Base-by-base conservation (phyloP, 2,888 invertebrate genomes). In the Strigamia maritima region DNA sequence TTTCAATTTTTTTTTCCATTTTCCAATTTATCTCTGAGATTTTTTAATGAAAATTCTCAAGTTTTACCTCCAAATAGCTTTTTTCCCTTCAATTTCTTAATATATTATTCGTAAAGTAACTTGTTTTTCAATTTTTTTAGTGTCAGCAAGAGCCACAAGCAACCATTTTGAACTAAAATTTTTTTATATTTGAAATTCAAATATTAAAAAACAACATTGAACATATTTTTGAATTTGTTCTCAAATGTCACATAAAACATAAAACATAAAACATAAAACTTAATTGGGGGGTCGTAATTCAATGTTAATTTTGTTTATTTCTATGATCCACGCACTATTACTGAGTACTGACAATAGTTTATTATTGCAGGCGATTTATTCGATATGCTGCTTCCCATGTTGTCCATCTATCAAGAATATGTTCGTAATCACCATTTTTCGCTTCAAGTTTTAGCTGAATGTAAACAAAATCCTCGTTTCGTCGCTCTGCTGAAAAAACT, bases 351-450 rank as follows among this genome's bases (percentile, higher is more conserved):
- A 28, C 77, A 74, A 0, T 2, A 4, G 1, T 16, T 74, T 28
- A 35, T 74, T 26, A 35, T 76, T 31, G 19, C 88, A 94, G 95
- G 95, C 85, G 96, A 96, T 87, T 89, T 96, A 85, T 96, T 96
- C 89, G 94, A 95, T 87, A 95, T 96, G 94, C 89, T 96, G 83
- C 90, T 96, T 82, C 95, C 96, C 78, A 96, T 96, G 95, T 88
- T 96, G 87, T 93, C 93, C 83, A 96, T 96, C 85, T 96, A 96
- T 88, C 95, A 95, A 88, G 95, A 96, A 88, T 96, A 95, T 86
- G 95, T 96, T 77, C 88, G 96, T 80, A 96, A 95, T 87, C 96
- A 96, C 86, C 95, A 96, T 87, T 96, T 94, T 88, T 94, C 94
- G 82, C 90, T 96, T 79, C 95, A 96, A 88, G 93, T 94, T 31